A percentile compares a stretch with the other conserved stretches of the same genome.
phyloP scores from a whole-genome alignment of 2,797 vertebrate species.

The Lepus townsendii region DNA sequence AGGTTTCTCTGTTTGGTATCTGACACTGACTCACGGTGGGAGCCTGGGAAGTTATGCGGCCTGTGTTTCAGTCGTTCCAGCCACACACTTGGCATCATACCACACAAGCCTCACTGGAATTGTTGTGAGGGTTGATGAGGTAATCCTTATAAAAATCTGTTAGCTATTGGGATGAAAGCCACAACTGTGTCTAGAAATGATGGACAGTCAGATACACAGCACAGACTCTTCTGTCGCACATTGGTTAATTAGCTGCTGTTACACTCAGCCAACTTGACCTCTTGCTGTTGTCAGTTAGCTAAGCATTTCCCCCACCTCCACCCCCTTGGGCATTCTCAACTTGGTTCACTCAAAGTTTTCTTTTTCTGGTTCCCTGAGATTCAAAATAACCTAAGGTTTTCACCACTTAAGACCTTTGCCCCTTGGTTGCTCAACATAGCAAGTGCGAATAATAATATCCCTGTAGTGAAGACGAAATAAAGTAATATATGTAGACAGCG shows the following conservation, averaged over 20 bases:
- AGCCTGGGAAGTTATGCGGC: not conserved
- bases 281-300: not conserved
- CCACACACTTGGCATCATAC: not conserved
- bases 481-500: not conserved
- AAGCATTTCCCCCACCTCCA: not conserved
- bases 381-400: constrained; percentile 52
- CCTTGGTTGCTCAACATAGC: not conserved
- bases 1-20: not conserved
- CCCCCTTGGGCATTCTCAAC: not conserved
- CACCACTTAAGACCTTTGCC: not conserved
- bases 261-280: not conserved
- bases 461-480: not conserved
- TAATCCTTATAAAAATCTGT: constrained; percentile 62
- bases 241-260: not conserved
- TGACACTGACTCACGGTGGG: not conserved
- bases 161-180: constrained; percentile 40
- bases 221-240: not conserved
- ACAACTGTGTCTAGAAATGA: not conserved
- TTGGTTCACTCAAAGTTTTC: not conserved
- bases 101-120: constrained; percentile 5
- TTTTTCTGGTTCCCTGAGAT: constrained; percentile 26
- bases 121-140: constrained; percentile 60
- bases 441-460: not conserved
- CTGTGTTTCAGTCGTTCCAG: not conserved
- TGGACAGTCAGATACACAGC: not conserved